Evolutionary conservation across 2,113 vertebrate species (phyloP).

Genomic region (Odocoileus virginianus): DNA sequence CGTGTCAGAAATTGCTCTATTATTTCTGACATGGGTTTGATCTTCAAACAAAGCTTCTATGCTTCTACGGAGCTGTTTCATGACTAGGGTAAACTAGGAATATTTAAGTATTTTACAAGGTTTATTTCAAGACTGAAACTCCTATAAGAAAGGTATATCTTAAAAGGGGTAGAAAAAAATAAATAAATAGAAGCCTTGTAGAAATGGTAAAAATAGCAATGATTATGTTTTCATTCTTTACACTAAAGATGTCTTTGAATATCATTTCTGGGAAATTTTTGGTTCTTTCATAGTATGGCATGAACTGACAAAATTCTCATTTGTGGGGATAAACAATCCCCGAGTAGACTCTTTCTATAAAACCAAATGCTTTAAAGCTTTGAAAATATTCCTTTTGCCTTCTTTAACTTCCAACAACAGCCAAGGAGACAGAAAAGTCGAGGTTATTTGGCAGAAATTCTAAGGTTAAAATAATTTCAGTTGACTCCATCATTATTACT

Average conservation of each 20-base stretch:
- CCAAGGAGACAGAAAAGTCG: constrained; percentile 10
- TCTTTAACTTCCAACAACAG: constrained; percentile 32
- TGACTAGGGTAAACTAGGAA: neutral
- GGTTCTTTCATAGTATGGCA: neutral
- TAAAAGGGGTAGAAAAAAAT: neutral
- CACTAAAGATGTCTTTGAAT: constrained; percentile 9
- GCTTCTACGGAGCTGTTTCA: neutral
- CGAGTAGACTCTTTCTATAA: constrained; percentile 50
- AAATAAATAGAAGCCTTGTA: neutral
- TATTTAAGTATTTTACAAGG: neutral
- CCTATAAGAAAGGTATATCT: neutral
- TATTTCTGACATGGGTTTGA: neutral
- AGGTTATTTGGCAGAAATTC: constrained; percentile 34
- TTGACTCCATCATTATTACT: constrained; percentile 51
- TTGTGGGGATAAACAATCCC: constrained; percentile 43
- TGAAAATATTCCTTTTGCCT: constrained; percentile 42
- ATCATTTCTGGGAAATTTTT: constrained; percentile 7
- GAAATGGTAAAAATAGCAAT: neutral
- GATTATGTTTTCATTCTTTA: neutral
- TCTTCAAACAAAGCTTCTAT: neutral
- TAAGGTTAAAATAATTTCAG: constrained; percentile 36
- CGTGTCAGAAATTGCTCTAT: neutral
- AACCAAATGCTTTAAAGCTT: constrained; percentile 45
- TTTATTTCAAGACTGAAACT: neutral
- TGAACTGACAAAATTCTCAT: constrained; percentile 41